Conservation (phyloP, 2,888 invertebrate genomes). For the Polietes domitor region DNA sequence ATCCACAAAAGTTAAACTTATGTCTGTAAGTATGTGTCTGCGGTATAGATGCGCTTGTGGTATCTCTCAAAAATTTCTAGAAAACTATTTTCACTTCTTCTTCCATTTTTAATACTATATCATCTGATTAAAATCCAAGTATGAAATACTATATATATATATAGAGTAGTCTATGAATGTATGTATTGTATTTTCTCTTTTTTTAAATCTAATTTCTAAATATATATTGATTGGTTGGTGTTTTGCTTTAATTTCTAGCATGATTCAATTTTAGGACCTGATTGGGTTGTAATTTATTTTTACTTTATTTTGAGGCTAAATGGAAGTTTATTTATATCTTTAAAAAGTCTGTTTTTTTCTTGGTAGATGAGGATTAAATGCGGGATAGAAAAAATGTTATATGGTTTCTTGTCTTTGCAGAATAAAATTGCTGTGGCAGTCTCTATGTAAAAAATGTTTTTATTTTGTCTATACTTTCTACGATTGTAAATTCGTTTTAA, state of each 20-base stretch:
- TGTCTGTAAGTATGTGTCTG: not conserved
- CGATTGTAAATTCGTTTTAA: conserved; percentile 31
- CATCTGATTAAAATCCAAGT: conserved; percentile 52
- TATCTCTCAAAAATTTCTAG: conserved; percentile 72
- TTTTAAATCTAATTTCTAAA: conserved; percentile 47
- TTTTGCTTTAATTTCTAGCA: conserved; percentile 13
- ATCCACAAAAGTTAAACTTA: not conserved
- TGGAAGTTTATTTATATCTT: conserved; percentile 54
- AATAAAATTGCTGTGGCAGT: conserved; percentile 54
- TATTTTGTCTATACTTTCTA: not conserved
- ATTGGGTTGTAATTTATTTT: conserved; percentile 46
- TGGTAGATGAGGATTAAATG: not conserved
- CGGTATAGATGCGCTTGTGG: conserved; percentile 15
- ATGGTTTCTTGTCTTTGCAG: conserved; percentile 32
- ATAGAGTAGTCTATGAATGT: conserved; percentile 36
- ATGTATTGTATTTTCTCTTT: conserved; percentile 48
- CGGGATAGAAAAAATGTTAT: conserved; percentile 17
- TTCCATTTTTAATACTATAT: conserved; percentile 59
- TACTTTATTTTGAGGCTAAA: conserved; percentile 50
- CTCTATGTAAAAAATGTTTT: conserved; percentile 53
- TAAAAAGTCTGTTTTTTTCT: conserved; percentile 5
- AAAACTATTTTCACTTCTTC: conserved; percentile 70
- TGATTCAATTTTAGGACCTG: conserved; percentile 44
- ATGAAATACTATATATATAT: conserved; percentile 42
- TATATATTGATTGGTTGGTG: conserved; percentile 48